phyloP scores from a whole-genome alignment of 2,797 vertebrate genomes.

The Nannoperca obscura region DNA sequence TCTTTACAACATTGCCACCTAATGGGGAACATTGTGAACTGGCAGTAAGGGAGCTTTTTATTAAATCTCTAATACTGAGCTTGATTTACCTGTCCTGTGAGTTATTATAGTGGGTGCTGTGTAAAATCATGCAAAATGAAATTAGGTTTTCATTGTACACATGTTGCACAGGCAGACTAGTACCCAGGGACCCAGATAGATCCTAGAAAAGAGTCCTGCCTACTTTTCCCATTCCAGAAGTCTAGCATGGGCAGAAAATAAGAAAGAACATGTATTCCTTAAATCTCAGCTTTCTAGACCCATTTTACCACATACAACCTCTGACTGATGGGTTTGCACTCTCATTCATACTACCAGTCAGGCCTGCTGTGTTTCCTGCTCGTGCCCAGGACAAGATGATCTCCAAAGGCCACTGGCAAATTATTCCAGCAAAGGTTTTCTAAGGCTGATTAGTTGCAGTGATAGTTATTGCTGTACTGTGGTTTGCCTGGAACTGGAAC shows the following conservation, averaged over 20 bases:
- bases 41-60: neutral
- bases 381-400: no score
- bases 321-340: no score
- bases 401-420: no score
- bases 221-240: neutral
- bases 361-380: no score
- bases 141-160: neutral
- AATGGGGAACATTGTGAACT: neutral
- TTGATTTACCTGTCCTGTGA: neutral
- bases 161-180: neutral
- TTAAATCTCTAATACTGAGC: neutral
- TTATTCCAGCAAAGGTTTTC: neutral
- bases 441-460: neutral
- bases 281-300: neutral
- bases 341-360: no score
- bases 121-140: no score
- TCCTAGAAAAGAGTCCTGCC: neutral
- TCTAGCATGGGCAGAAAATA: neutral
- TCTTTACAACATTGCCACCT: slow-evolving; percentile 10
- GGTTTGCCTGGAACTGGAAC: no score
- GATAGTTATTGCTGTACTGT: neutral
- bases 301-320: neutral
- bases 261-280: neutral
- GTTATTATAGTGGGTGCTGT: no score
- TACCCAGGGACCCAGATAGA: neutral